phyloP scores from a whole-genome alignment of 2,113 vertebrate genomes.

The Bos javanicus region DNA sequence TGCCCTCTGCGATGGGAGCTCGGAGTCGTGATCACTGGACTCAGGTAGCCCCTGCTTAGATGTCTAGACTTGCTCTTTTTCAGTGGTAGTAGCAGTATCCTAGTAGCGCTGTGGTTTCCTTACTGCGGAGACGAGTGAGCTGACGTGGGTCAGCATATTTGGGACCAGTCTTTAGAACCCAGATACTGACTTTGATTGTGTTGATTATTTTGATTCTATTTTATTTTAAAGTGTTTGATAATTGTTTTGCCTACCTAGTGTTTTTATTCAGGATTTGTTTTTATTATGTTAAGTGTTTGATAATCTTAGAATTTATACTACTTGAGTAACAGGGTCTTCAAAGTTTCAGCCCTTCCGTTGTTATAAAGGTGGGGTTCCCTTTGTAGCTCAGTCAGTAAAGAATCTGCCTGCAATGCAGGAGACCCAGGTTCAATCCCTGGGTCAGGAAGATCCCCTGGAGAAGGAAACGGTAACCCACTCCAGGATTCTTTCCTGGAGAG shows the following conservation, averaged over 20 bases:
- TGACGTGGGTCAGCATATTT: background rate
- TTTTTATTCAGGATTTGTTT: constrained; percentile 18
- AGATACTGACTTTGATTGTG: background rate
- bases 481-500: background rate
- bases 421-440: background rate
- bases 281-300: background rate
- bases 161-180: background rate
- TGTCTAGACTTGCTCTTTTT: background rate
- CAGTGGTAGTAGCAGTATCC: background rate
- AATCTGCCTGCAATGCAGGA: background rate
- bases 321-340: background rate
- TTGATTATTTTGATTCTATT: background rate
- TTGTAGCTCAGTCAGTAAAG: background rate
- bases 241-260: background rate
- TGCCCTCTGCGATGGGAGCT: background rate
- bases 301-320: background rate
- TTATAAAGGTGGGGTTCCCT: background rate
- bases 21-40: fast-evolving
- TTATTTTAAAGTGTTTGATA: background rate
- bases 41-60: background rate
- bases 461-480: background rate
- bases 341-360: background rate
- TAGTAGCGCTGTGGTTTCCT: background rate
- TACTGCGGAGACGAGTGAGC: background rate
- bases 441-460: background rate